phyloP scores from a whole-genome alignment of 2,113 vertebrate species.

The Struthio camelus region DNA sequence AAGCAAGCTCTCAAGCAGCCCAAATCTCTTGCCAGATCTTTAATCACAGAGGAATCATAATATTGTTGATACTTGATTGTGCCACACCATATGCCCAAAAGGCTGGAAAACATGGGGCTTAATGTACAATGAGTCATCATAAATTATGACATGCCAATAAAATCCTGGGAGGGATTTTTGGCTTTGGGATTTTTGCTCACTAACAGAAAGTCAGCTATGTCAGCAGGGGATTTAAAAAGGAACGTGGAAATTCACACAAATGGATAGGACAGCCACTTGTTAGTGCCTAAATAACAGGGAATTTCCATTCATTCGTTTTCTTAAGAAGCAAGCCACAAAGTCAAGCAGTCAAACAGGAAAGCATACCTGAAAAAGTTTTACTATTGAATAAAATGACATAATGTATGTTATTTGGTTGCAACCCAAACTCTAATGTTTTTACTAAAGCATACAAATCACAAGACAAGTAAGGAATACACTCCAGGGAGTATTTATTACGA shows the following conservation, averaged over 20 bases:
- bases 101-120: neutral
- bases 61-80: slow-evolving; percentile 12
- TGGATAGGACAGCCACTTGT: neutral
- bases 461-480: neutral
- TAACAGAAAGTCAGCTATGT: neutral
- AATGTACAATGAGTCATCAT: neutral
- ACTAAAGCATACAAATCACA: neutral
- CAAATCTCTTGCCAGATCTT: neutral
- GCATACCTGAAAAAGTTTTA: neutral
- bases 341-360: neutral
- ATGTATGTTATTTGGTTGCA: neutral
- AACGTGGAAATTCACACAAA: neutral
- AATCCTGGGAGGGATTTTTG: neutral
- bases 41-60: neutral
- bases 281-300: neutral
- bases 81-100: slow-evolving; percentile 3
- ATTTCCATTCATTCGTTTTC: neutral
- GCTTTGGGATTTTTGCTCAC: neutral
- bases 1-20: neutral
- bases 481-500: neutral
- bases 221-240: neutral
- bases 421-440: neutral
- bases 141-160: neutral
- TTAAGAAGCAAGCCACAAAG: neutral
- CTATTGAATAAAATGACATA: neutral